Evolutionary conservation across 2,797 vertebrate genomes (phyloP), one percentile per base, ranked within the genome.

Genomic region (Pipistrellus nathusii): DNA sequence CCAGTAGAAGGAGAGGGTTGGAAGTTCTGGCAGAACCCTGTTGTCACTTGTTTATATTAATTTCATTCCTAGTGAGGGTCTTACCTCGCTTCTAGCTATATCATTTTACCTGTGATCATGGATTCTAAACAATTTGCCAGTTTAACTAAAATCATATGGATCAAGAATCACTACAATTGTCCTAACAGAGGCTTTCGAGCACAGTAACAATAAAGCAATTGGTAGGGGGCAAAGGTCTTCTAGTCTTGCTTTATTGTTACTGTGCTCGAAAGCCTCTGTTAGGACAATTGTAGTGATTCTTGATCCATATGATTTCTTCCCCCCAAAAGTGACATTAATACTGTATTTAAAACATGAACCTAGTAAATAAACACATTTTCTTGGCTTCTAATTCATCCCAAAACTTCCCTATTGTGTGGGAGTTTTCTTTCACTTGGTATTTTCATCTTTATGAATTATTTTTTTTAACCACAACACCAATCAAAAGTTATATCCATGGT

Each of bases 311-410:
- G 27, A 59, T 83, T 90, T 91, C 72, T 83, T 62, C 12, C 57
- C 57, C 25, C 5, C 14, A 62, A 62, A 46, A 76, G 8, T 71
- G 20, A 20, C 4, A 4, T 35, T 77, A 51, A 18, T 68, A 83
- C n/a, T 83, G 44, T 83, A 55, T 84, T 71, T 94, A 68, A 91
- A 77, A 76, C 1, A 71, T 53, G 35, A 75, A 48, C 21, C 51
- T 57, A 94, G 46, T 51, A 23, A 81, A 85, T 30, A 10, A 35
- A 66, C 11, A n/a, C 3, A 4, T 92, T 77, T 91, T 88, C 3
- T 66, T 95, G 46, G 38, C 23, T 90, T 89, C 90, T 86, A 75
- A 82, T 82, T 94, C 80, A 69, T 82, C 53, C 44, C 44, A 69
- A 69, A 82, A 12, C 30, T 87, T 89, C 8, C 5, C 12, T 64